Conservation (phyloP, 2,113 vertebrate species). For the Neomonachus schauinslandi region DNA sequence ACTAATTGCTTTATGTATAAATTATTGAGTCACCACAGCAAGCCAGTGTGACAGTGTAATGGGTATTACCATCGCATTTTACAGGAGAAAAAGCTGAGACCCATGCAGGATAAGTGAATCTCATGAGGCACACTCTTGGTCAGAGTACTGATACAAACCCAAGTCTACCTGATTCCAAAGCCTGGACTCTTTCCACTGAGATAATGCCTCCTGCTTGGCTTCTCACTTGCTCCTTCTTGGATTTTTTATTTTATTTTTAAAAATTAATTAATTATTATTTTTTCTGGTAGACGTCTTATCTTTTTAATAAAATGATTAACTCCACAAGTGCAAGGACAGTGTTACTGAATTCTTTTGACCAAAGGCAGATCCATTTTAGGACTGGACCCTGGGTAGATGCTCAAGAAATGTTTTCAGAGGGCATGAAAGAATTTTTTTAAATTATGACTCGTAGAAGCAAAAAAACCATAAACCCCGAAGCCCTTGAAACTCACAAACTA, state of each 20-base stretch:
- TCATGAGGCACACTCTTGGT: neutral
- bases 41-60: neutral
- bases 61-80: neutral
- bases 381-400: neutral
- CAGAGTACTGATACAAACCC: neutral
- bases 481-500: neutral
- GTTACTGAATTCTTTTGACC: neutral
- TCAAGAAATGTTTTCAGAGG: neutral
- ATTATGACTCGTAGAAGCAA: conserved; percentile 5
- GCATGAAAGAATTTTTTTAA: neutral
- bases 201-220: neutral
- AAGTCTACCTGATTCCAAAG: neutral
- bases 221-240: neutral
- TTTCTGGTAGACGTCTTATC: neutral
- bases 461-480: neutral
- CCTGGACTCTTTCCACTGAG: neutral
- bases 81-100: neutral
- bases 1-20: neutral
- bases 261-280: neutral
- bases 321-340: neutral
- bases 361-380: neutral
- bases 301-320: conserved; percentile 42
- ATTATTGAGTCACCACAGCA: neutral
- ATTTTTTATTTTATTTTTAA: neutral
- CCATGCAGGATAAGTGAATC: neutral